A percentile compares a stretch with the other conserved stretches of the same genome.
These are phyloP conservation scores for Cynopterus brachyotis DNA, from an alignment of 2,113 vertebrate genomes.

Conservation along the genomic window DNA sequence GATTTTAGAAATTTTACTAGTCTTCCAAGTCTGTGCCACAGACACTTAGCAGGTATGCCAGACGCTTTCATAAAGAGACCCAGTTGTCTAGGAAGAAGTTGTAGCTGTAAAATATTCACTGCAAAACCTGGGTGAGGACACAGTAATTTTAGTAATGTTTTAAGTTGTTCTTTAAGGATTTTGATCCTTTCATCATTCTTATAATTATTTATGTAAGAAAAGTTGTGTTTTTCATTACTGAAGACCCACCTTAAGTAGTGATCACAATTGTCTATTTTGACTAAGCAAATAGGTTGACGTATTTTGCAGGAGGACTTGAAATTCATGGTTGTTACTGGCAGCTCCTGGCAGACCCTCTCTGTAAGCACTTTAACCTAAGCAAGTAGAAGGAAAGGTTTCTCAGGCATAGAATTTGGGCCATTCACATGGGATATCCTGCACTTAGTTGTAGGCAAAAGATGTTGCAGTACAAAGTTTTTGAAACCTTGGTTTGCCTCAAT, in stretches of 20 bases:
- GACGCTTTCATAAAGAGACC: not conserved
- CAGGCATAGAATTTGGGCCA: not conserved
- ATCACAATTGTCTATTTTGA: constrained; percentile 34
- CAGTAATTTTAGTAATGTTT: not conserved
- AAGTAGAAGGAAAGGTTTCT: not conserved
- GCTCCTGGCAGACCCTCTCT: not conserved
- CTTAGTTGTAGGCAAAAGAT: not conserved
- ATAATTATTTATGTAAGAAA: constrained; percentile 12
- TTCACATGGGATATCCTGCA: not conserved
- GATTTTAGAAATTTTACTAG: constrained; percentile 10
- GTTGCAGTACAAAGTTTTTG: not conserved
- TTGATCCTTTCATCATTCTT: not conserved
- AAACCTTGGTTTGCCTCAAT: not conserved
- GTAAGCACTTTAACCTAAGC: constrained; percentile 37
- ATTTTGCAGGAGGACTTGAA: constrained; percentile 21
- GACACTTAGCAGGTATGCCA: not conserved
- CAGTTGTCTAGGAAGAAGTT: constrained; percentile 18
- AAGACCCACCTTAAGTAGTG: not conserved
- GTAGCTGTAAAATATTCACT: constrained; percentile 29
- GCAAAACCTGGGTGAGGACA: not conserved
- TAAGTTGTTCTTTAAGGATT: constrained; percentile 33
- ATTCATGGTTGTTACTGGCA: not conserved
- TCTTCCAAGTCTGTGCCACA: constrained; percentile 18
- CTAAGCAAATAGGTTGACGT: not conserved
- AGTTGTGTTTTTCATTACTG: not conserved